phyloP scores from a whole-genome alignment of 2,113 vertebrate species.

The Chunga burmeisteri region DNA sequence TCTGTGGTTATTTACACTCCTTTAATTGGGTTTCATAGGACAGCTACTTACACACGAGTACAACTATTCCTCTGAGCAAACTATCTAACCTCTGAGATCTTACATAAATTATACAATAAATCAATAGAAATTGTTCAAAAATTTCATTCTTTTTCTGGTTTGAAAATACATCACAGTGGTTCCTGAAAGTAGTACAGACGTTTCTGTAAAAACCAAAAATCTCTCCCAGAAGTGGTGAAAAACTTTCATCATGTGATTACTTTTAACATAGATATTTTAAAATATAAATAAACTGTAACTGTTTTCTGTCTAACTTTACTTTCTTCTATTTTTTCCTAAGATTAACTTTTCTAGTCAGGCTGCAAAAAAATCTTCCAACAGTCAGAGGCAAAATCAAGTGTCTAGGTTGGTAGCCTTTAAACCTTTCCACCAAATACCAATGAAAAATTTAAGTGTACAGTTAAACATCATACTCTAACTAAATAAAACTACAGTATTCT shows the following conservation, averaged over 20 bases:
- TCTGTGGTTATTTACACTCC: neutral
- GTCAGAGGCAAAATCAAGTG: neutral
- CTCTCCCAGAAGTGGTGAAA: neutral
- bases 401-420: neutral
- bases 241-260: neutral
- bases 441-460: neutral
- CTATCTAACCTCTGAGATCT: neutral
- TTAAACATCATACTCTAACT: neutral
- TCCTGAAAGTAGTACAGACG: neutral
- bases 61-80: neutral
- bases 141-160: neutral
- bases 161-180: neutral
- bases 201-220: neutral
- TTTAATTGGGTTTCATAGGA: neutral
- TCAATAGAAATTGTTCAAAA: neutral
- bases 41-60: neutral
- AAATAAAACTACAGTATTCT: neutral
- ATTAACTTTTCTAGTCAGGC: neutral
- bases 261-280: neutral
- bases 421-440: neutral
- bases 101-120: neutral
- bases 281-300: neutral
- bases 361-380: neutral
- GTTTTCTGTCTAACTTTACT: neutral
- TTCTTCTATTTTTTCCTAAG: neutral